These are phyloP conservation scores for Heterochromis multidens DNA, from an alignment of 2,113 vertebrate genomes.

Conservation along the genomic window DNA sequence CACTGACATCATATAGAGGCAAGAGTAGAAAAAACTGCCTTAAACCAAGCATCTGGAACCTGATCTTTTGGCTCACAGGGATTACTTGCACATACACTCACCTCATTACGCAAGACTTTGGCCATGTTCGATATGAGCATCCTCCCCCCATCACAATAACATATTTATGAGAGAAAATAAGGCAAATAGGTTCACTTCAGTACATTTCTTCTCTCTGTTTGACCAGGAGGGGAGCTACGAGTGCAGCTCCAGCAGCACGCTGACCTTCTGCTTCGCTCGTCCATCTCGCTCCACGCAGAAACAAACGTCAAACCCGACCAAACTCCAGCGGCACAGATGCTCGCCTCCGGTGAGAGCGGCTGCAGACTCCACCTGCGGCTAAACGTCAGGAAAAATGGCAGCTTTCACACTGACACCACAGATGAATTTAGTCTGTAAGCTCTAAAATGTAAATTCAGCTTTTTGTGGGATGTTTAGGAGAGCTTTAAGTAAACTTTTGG, in stretches of 20 bases:
- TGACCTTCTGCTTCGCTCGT: constrained; percentile 90
- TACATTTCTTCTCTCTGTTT: constrained; percentile 3
- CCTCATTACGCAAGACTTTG: background rate
- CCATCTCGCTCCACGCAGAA: constrained; percentile 79
- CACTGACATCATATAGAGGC: too few relatives aligned
- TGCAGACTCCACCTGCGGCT: constrained; percentile 67
- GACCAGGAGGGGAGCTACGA: constrained; percentile 86
- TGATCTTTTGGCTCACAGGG: too few relatives aligned
- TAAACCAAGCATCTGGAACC: too few relatives aligned
- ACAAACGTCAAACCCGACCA: constrained; percentile 83
- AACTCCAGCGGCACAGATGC: constrained; percentile 73
- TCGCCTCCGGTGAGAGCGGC: constrained; percentile 68
- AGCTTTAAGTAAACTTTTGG: background rate
- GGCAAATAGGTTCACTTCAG: background rate
- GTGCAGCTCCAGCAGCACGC: constrained; percentile 85
- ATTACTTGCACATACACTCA: background rate
- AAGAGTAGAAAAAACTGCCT: too few relatives aligned
- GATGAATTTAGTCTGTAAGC: background rate
- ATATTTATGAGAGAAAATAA: background rate
- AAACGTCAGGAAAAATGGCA: constrained; percentile 28
- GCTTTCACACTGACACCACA: background rate
- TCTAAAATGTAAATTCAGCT: background rate
- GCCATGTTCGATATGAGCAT: background rate
- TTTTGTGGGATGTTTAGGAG: background rate
- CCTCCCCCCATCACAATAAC: background rate